phyloP scores from a whole-genome alignment of 2,113 vertebrate genomes.

The Pluvialis apricaria region DNA sequence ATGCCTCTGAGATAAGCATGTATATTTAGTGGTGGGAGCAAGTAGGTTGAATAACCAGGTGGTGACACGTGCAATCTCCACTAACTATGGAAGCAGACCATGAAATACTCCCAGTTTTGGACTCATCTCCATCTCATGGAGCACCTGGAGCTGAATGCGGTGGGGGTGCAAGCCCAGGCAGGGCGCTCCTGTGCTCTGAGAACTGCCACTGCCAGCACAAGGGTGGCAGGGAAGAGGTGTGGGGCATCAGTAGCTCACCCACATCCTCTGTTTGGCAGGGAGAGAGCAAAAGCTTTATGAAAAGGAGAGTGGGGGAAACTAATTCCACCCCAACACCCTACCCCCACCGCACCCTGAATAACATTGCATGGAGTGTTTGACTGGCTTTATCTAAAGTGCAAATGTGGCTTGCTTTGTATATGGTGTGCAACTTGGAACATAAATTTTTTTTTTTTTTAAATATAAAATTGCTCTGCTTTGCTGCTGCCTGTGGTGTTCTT shows the following conservation, averaged over 20 bases:
- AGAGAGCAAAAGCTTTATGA: background rate
- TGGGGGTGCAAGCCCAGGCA: background rate
- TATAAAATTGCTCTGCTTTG: background rate
- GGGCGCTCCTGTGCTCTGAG: background rate
- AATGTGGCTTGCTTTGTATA: background rate
- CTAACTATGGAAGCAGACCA: background rate
- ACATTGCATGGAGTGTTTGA: background rate
- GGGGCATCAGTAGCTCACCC: background rate
- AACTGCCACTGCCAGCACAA: background rate
- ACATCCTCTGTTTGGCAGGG: background rate
- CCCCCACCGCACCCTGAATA: background rate
- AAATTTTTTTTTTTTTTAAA: background rate
- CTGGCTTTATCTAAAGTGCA: background rate
- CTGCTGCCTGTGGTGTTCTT: background rate
- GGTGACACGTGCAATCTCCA: background rate
- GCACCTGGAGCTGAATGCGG: background rate
- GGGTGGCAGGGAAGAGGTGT: background rate
- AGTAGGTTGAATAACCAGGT: background rate
- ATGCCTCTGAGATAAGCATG: background rate
- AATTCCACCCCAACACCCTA: background rate
- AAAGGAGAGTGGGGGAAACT: background rate
- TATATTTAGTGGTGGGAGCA: background rate
- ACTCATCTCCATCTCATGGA: background rate
- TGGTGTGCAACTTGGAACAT: background rate
- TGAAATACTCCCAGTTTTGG: background rate